Percentiles rank a stretch among this genome's conserved stretches.
Conservation (phyloP, 1,140 invertebrate species). For the Penaeus vannamei region DNA sequence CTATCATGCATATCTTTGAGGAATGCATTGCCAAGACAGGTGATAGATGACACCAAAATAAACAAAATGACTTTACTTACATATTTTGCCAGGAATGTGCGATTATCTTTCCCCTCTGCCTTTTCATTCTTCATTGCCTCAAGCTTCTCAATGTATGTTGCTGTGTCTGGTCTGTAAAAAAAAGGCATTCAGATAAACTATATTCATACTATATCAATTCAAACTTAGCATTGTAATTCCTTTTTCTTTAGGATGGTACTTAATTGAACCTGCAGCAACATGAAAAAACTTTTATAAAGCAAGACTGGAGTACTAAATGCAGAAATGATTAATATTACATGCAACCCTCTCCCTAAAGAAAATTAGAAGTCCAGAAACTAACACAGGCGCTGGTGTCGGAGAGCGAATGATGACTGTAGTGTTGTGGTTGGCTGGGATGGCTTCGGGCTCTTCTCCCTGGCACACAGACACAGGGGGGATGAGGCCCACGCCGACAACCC, state of each 20-base stretch:
- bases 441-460: constrained; percentile 66
- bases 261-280: too few relatives aligned
- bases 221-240: neutral
- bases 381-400: constrained; percentile 82
- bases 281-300: too few relatives aligned
- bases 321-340: too few relatives aligned
- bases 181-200: neutral
- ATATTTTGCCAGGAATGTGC: constrained; percentile 97
- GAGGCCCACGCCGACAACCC: constrained; percentile 79
- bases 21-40: too few relatives aligned
- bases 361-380: constrained; percentile 71
- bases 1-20: too few relatives aligned
- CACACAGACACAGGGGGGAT: constrained; percentile 69
- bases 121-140: constrained; percentile 91
- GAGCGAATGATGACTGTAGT: constrained; percentile 82
- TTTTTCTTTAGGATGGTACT: too few relatives aligned
- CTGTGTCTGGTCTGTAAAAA: constrained; percentile 87
- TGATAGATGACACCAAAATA: too few relatives aligned
- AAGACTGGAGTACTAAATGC: too few relatives aligned
- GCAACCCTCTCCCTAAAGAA: too few relatives aligned
- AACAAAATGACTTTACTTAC: constrained; percentile 77
- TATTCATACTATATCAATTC: neutral
- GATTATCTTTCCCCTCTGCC: constrained; percentile 91
- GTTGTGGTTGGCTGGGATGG: constrained; percentile 75
- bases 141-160: constrained; percentile 90